Base-by-base conservation (phyloP, 2,113 vertebrate species). In the Myrmecophaga tridactyla region DNA sequence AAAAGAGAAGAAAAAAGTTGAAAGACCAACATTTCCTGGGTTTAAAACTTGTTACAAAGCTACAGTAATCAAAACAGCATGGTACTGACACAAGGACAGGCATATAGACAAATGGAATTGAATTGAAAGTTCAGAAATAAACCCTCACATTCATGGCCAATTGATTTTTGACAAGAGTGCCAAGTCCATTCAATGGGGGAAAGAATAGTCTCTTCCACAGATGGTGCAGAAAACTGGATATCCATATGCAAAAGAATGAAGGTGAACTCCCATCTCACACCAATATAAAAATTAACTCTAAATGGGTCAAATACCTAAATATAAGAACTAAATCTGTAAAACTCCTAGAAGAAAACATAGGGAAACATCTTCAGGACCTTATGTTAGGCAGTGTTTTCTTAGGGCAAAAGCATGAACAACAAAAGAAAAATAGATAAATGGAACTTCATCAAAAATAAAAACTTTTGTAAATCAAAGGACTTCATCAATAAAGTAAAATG, bases 1-100 rank as follows among this genome's bases (percentile, higher is more conserved):
- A 12, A 41, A 4, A 20, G n/a, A 75, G 9, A 62, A 46, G 39
- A 88, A 75, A 29, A 62, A 39, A 89, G 69, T 77, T 27, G 15
- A 17, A 53, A 17, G 58, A 60, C 9, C 27, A 21, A 21, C 58
- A 60, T 23, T 25, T 60, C 21, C 31, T 51, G 41, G 13, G 31
- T 94, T 70, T 29, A 70, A 70, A 75, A 89, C 15, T 90, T 72
- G 76, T 27, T 51, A 82, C 10, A 78, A 76, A 93, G 58, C 91
- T 46, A 77, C 21, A 39, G 9, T 78, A 86, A 78, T 58, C 27
- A 78, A 58, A 17, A 70, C 14, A 86, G 39, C 21, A 23, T 80
- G 53, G 7, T 65, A 65, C 25, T 77, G n/a, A 23, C 29, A 78
- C 53, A 56, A 73, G 72, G 72, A 53, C 6, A 76, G 41, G 18